Conservation (phyloP, 2,797 vertebrate species). For the Cichlasoma orientale region DNA sequence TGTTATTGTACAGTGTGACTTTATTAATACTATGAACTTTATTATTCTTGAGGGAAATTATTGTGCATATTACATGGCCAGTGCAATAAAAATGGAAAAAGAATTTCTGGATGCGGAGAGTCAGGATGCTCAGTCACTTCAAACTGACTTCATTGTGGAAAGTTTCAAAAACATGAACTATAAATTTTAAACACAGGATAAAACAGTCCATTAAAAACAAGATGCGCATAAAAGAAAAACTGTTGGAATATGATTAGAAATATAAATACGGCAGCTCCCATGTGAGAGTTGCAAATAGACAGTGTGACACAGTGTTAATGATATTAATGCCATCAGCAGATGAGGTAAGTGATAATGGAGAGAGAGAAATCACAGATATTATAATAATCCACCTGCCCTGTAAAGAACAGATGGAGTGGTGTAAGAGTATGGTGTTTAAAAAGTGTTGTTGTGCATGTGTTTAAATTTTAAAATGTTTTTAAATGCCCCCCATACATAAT, state of each 20-base stretch:
- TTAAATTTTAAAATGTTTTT: neutral
- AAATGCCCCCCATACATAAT: neutral
- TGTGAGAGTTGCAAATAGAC: neutral
- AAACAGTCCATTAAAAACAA: neutral
- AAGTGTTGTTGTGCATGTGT: neutral
- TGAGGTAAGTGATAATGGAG: neutral
- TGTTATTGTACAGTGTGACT: neutral
- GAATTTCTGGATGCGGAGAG: neutral
- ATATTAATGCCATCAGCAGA: neutral
- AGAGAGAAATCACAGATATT: neutral
- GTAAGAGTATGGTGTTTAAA: neutral
- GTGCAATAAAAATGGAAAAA: neutral
- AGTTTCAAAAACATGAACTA: neutral
- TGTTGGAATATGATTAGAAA: neutral
- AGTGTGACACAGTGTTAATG: neutral
- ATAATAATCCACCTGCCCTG: neutral
- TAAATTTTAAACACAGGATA: neutral
- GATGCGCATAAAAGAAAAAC: neutral
- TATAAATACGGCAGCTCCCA: rapidly evolving
- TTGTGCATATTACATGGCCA: neutral
- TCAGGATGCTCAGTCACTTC: neutral
- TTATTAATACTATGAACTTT: neutral
- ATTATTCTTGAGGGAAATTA: neutral
- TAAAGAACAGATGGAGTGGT: neutral
- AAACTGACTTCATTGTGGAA: neutral